Base-by-base conservation (phyloP, 1,140 invertebrate genomes). In the Drosophila setifemur region DNA sequence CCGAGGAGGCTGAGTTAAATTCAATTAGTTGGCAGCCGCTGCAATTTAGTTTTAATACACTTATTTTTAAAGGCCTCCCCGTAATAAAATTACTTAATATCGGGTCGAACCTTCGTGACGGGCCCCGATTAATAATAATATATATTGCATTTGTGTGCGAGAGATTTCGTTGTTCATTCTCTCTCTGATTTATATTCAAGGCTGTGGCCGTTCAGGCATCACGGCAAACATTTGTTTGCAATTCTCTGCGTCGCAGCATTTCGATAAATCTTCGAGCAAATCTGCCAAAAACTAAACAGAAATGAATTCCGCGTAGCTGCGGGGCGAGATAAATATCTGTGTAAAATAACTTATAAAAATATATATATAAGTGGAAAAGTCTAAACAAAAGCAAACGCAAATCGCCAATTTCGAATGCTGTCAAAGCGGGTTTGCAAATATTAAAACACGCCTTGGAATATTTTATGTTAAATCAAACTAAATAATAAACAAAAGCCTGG, bases 51-150 rank as follows among this genome's bases (percentile, higher is more conserved):
- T 57, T 57, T 74, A 73, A 81, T 73, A 81, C 68, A 78, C 73
- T 78, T 68, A 74, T 75, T 74, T 75, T 67, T 67, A 58, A n/a
- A 53, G 52, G 61, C 54, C 55, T 52, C 16, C 12, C 16, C 25
- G 50, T 66, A 54, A 49, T 49, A 68, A 83, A 83, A 83, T 86
- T 83, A 74, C 79, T 83, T 78, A 83, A 83, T 83, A 83, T 74
- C 78, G 71, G 64, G 42, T 48, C 54, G 66, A 42, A 39, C 52
- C 43, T 66, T 37, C 60, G 60, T 64, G 60, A 31, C 33, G 14
- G 64, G 31, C 57, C 57, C 57, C 60, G 40, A 64, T 78, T 57
- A 69, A 49, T n/a, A n/a, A n/a, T n/a, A n/a, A n/a, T n/a, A n/a
- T 61, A 58, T 53, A 49, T 48, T 49, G 48, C 49, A 53, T 25